Conservation (phyloP, 2,113 vertebrate species). For the Budorcas taxicolor region DNA sequence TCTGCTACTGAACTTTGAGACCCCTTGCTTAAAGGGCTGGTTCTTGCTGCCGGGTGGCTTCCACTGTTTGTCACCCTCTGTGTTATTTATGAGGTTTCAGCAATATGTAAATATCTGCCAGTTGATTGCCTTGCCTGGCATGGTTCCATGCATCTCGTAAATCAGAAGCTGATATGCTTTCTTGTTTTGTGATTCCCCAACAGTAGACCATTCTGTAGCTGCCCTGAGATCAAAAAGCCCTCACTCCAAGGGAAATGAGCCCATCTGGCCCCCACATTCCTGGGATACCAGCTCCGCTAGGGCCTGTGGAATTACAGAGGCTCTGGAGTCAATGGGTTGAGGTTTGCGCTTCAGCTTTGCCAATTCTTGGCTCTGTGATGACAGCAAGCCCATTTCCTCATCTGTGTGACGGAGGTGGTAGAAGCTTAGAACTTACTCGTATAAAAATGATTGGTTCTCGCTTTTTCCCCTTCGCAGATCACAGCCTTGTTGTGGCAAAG, state of each 20-base stretch:
- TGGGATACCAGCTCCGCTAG: not conserved
- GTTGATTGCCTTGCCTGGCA: slow-evolving; percentile 55
- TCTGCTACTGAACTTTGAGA: not conserved
- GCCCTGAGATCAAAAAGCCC: slow-evolving; percentile 17
- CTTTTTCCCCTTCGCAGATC: not conserved
- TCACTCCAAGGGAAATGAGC: not conserved
- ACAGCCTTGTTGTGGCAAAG: not conserved
- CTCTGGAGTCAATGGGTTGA: not conserved
- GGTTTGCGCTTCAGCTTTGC: not conserved
- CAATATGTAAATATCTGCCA: slow-evolving; percentile 56
- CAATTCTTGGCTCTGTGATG: fast-evolving
- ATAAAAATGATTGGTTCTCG: not conserved
- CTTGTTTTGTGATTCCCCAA: slow-evolving; percentile 37
- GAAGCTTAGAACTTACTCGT: not conserved
- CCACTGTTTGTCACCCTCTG: not conserved
- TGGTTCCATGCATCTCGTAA: not conserved
- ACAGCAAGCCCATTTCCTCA: not conserved
- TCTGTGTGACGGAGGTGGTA: not conserved
- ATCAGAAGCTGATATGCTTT: not conserved
- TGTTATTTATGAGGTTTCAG: slow-evolving; percentile 61
- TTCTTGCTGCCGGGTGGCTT: not conserved
- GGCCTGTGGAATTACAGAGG: not conserved
- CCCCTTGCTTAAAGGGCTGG: not conserved
- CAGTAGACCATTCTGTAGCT: not conserved
- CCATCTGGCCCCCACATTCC: not conserved